Evolutionary conservation across 2,888 invertebrate genomes (phyloP), one percentile per base, ranked within the genome.

Genomic region (Rhagium mordax): DNA sequence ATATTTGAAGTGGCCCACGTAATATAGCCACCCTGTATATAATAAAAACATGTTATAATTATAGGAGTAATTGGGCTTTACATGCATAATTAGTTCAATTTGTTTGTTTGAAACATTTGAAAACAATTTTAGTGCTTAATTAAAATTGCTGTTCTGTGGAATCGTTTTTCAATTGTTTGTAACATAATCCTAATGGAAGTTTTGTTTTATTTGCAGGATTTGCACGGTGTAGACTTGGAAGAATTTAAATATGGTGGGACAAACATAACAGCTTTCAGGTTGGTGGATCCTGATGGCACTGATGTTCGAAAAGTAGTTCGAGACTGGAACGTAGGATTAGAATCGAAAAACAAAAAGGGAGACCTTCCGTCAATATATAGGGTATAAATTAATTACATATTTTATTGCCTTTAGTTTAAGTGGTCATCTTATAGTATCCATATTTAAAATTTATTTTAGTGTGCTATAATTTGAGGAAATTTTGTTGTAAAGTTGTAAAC

Each of bases 211-310:
- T 65, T 76, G 16, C 68, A 96, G 96, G 98, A 98, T 88, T 90
- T 98, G 76, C 96, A 97, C 84, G 96, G 95, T 69, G 93, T 98
- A 41, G 95, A 98, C 88, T 89, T 98, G 84, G 96, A 96, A 84
- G 96, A 97, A 87, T 98, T 98, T 88, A 95, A 95, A 86, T 96
- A 97, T 87, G 96, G 97, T 7, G 98, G 98, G 33, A 97, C 98
- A 24, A 98, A 98, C 88, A 96, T 98, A 80, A 98, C 98, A 0
- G 96, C 97, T 4, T 93, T 98, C 85, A 92, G 97, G 79, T 89
- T 98, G 79, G 94, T 98, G 55, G 96, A 98, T 87, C 95, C 96
- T 21, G 93, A 94, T 76, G 92, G 93, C 78, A 91, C 93, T n/a
- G 93, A 94, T 82, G 93, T 96, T 24, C 92, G 93, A 84, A 92